Base-by-base conservation (phyloP, 2,113 vertebrate species). In the Paracanthobrama guichenoti region DNA sequence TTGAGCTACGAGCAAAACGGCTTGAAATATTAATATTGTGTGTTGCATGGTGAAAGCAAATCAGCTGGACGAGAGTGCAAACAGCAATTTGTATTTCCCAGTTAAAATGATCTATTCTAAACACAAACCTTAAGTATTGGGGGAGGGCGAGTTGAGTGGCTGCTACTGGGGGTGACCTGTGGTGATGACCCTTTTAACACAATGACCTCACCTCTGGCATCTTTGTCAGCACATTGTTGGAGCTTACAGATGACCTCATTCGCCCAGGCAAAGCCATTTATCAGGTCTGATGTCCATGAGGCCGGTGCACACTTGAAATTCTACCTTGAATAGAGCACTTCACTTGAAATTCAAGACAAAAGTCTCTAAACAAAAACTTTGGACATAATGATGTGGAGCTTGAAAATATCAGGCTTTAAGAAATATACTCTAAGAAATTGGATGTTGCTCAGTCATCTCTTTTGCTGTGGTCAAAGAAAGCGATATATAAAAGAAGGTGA, bases 241-340 rank as follows among this genome's bases (percentile, higher is more conserved):
- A 92, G 92, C 89, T 89, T 88, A 91, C 88, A 90, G 20, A 86
- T 88, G 87, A 89, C 90, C 84, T 89, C 87, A 73, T 79, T 86
- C 66, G 85, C 64, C 39, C 77, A 20, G 64, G 31, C 39, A 60
- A 79, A 73, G 73, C 26, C 76, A 85, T 85, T 85, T 67, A 85
- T 72, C 64, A 73, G 66, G 11, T 67, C 60, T 71, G 50, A 85
- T 80, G 84, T 60, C 69, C 24, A 44, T 31, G 53, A 53, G 42
- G 44, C 66, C 7, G 6, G 48, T 24, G 50, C 66, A 82, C 80
- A 69, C 80, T 82, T 82, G 80, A 82, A 71, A 82, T 35, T 72
- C 78, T 80, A 67, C 64, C 75, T 79, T 48, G 60, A 81, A 69
- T 69, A 24, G 79, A 64, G 31, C 20, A 35, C 79, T 81, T 82